Conservation (phyloP, 2,888 invertebrate genomes). For the Autographa pulchrina region DNA sequence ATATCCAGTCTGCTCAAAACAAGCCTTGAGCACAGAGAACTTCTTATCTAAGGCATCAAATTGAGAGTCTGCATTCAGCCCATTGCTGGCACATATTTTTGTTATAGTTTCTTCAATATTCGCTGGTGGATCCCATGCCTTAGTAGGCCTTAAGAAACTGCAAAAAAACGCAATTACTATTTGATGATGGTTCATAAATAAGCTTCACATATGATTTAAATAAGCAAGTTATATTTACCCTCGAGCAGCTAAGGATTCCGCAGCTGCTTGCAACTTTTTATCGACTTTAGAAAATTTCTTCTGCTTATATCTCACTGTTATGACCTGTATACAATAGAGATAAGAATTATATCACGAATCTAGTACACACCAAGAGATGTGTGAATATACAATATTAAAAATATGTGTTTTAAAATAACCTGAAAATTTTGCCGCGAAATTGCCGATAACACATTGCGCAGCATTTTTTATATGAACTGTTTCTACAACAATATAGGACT, state of each 20-base stretch:
- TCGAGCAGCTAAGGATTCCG: constrained; percentile 91
- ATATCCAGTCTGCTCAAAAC: constrained; percentile 93
- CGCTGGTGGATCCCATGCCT: constrained; percentile 92
- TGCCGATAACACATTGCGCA: constrained; percentile 69
- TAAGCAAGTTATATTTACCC: constrained; percentile 86
- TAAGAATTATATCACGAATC: constrained; percentile 5
- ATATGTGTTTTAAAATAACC: constrained; percentile 67
- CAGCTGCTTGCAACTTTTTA: constrained; percentile 87
- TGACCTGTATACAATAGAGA: constrained; percentile 68
- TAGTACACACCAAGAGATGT: constrained; percentile 9
- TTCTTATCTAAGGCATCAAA: constrained; percentile 89
- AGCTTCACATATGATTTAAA: not conserved
- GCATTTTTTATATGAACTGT: constrained; percentile 53
- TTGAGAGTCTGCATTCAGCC: constrained; percentile 80
- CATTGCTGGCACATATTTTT: constrained; percentile 89
- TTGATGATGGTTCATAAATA: too few relatives aligned
- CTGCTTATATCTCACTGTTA: constrained; percentile 73
- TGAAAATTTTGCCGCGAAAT: constrained; percentile 73
- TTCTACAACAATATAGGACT: not conserved
- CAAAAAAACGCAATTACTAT: not conserved
- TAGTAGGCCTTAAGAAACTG: constrained; percentile 94
- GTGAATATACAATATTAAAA: constrained; percentile 5
- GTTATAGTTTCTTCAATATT: constrained; percentile 91
- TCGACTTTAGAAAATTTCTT: constrained; percentile 81
- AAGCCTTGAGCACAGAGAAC: constrained; percentile 92